Conservation (phyloP, 2,797 vertebrate genomes). For the Hybognathus amarus region DNA sequence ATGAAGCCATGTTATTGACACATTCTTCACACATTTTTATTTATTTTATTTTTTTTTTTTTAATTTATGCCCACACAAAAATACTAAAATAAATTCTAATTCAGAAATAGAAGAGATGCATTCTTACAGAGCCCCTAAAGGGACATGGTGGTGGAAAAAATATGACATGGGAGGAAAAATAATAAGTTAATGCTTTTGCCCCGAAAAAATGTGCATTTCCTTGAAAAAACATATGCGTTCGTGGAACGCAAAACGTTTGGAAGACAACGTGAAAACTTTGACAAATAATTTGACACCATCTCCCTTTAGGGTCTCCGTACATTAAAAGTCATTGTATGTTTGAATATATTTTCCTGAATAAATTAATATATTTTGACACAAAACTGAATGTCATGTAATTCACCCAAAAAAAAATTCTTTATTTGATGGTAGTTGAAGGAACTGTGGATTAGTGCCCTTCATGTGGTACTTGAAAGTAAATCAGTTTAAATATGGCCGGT, state of each 20-base stretch:
- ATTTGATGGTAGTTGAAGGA: background rate
- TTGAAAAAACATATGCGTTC: too few relatives aligned
- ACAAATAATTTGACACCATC: background rate
- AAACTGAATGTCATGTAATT: background rate
- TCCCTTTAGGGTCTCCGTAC: too few relatives aligned
- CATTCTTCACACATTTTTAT: background rate
- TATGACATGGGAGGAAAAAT: background rate
- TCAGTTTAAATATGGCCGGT: background rate
- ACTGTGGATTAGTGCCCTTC: background rate
- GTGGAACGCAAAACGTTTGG: background rate
- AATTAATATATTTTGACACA: background rate
- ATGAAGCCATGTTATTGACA: background rate
- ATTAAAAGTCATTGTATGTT: background rate
- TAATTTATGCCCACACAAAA: background rate
- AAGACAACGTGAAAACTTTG: background rate
- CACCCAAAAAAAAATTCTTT: background rate
- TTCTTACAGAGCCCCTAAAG: background rate
- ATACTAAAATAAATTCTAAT: background rate
- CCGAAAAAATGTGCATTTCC: background rate
- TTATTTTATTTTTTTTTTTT: background rate
- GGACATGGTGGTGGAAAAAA: too few relatives aligned
- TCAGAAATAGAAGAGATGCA: background rate
- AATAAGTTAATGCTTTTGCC: background rate
- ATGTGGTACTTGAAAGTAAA: background rate
- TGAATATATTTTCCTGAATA: background rate